A percentile compares a stretch with the other conserved stretches of the same genome.
These are phyloP conservation scores for Remorina albescens DNA, from an alignment of 2,797 vertebrate genomes.

Conservation along the genomic window DNA sequence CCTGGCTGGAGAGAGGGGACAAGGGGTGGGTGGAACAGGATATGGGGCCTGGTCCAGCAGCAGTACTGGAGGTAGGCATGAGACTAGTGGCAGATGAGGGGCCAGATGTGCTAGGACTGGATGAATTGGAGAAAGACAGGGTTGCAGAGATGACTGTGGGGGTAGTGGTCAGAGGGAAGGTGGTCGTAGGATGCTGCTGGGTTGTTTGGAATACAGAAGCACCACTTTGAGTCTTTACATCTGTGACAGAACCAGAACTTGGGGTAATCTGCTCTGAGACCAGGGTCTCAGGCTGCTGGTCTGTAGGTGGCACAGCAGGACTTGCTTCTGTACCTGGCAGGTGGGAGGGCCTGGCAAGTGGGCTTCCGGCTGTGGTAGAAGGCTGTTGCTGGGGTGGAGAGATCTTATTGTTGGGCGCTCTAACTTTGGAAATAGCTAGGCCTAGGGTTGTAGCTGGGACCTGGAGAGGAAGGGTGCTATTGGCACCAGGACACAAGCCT, in stretches of 20 bases:
- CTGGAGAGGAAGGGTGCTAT: background rate
- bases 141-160: background rate
- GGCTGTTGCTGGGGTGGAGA: background rate
- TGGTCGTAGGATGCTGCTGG: background rate
- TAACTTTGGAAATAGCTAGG: background rate
- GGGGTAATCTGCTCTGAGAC: background rate
- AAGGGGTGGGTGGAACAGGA: background rate
- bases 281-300: background rate
- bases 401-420: background rate
- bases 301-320: accelerated
- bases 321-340: background rate
- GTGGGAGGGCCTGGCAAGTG: background rate
- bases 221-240: background rate
- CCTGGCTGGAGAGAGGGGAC: background rate
- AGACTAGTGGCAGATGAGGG: background rate
- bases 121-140: background rate
- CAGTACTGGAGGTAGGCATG: background rate
- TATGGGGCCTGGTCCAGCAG: background rate
- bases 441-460: background rate
- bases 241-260: accelerated
- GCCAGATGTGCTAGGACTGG: background rate
- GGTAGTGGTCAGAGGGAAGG: background rate
- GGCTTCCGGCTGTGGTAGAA: background rate
- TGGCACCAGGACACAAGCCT: background rate
- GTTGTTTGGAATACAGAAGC: background rate